Conservation (phyloP, 2,888 invertebrate genomes). For the Macaria liturata region DNA sequence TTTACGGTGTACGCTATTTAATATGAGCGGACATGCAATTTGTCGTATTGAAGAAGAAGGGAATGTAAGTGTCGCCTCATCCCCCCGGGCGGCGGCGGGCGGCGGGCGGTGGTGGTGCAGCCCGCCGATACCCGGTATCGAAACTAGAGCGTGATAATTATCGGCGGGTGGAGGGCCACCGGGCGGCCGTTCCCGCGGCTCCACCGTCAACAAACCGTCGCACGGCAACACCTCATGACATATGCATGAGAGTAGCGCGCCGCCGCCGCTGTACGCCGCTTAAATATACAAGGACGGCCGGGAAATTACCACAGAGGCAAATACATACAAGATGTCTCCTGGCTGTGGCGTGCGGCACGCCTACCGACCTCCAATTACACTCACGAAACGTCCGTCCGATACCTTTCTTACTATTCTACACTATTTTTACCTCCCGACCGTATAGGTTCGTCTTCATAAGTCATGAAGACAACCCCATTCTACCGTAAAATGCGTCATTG, state of each 20-base stretch:
- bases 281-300: slow-evolving; percentile 78
- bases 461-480: slow-evolving; percentile 66
- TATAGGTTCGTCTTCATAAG: slow-evolving; percentile 63
- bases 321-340: slow-evolving; percentile 75
- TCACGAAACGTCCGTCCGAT: slow-evolving; percentile 68
- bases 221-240: slow-evolving; percentile 81
- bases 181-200: slow-evolving; percentile 70
- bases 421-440: slow-evolving; percentile 65
- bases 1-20: slow-evolving; percentile 73
- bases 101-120: slow-evolving; percentile 44
- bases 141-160: slow-evolving; percentile 79
- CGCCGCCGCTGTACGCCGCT: slow-evolving; percentile 65
- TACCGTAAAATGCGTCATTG: slow-evolving; percentile 64
- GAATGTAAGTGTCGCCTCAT: slow-evolving; percentile 77
- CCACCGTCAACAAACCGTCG: slow-evolving; percentile 81
- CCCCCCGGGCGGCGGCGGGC: slow-evolving; percentile 51
- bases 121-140: slow-evolving; percentile 69
- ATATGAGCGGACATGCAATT: slow-evolving; percentile 72
- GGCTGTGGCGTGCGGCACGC: slow-evolving; percentile 66
- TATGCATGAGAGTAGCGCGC: slow-evolving; percentile 78
- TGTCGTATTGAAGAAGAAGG: slow-evolving; percentile 61
- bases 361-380: slow-evolving; percentile 64
- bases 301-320: slow-evolving; percentile 76
- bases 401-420: slow-evolving; percentile 60
- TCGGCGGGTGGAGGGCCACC: slow-evolving; percentile 55